A percentile compares a stretch with the other conserved stretches of the same genome.
phyloP scores from a whole-genome alignment of 2,888 invertebrate species.

The Charanyca ferruginea region DNA sequence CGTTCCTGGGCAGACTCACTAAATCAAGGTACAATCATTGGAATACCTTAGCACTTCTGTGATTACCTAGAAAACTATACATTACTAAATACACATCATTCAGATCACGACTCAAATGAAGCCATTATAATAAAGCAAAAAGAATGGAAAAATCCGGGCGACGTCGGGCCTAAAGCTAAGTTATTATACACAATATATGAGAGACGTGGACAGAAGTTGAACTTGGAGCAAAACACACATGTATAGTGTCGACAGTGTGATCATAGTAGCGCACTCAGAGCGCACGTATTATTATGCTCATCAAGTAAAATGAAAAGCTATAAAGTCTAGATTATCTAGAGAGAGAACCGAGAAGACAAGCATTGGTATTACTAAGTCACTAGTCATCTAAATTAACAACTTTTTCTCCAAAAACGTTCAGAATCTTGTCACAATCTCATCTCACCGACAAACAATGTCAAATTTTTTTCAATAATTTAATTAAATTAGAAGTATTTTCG shows the following conservation, averaged over 20 bases:
- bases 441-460: too few relatives aligned
- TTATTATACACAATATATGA: constrained; percentile 45
- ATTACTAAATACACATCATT: constrained; percentile 56
- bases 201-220: constrained; percentile 32
- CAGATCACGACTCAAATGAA: constrained; percentile 59
- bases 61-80: constrained; percentile 58
- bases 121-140: constrained; percentile 66
- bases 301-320: background rate
- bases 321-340: background rate
- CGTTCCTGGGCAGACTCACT: constrained; percentile 30
- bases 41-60: constrained; percentile 38
- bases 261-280: too few relatives aligned
- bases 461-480: too few relatives aligned
- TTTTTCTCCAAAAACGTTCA: too few relatives aligned
- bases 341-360: too few relatives aligned
- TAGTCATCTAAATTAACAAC: too few relatives aligned
- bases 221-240: background rate
- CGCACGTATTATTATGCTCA: too few relatives aligned
- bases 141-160: constrained; percentile 67
- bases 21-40: constrained; percentile 40
- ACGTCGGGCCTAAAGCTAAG: constrained; percentile 50
- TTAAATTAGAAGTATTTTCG: too few relatives aligned
- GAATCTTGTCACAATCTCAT: too few relatives aligned
- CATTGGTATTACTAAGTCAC: too few relatives aligned
- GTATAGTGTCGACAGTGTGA: background rate